phyloP scores from a whole-genome alignment of 2,113 vertebrate species.

The Pampusana beccarii region DNA sequence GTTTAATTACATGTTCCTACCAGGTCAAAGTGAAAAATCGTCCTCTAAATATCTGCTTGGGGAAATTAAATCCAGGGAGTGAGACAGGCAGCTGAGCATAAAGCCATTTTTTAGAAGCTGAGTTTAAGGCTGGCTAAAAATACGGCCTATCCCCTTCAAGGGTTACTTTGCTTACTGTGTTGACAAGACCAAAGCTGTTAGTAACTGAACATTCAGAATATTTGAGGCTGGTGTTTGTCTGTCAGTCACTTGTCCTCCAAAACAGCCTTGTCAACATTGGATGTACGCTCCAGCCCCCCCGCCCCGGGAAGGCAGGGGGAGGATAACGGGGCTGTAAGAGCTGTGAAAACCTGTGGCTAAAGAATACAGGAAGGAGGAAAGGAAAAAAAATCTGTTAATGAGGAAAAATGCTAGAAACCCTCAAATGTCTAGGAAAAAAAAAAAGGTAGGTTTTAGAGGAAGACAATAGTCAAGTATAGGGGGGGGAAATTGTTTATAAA shows the following conservation, averaged over 20 bases:
- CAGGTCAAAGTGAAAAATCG: background rate
- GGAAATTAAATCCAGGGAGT: background rate
- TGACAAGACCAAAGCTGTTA: slow-evolving; percentile 52
- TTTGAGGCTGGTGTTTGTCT: slow-evolving; percentile 55
- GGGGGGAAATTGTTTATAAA: background rate
- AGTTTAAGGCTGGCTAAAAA: slow-evolving; percentile 57
- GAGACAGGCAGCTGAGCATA: background rate
- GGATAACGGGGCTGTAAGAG: background rate
- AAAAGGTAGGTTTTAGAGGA: background rate
- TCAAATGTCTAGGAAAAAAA: background rate
- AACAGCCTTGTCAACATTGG: slow-evolving; percentile 33
- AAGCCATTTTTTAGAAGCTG: background rate
- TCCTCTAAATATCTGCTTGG: background rate
- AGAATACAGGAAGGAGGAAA: background rate
- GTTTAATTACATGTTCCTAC: background rate
- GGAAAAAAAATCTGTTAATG: background rate
- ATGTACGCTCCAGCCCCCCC: background rate
- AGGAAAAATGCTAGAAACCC: background rate
- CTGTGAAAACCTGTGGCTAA: background rate
- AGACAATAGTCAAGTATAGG: background rate
- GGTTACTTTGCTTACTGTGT: slow-evolving; percentile 25
- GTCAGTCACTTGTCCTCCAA: slow-evolving; percentile 40
- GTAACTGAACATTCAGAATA: slow-evolving; percentile 12
- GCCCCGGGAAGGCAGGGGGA: background rate
- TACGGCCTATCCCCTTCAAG: slow-evolving; percentile 15